Conservation (phyloP, 2,113 vertebrate species). For the Oxyura jamaicensis region DNA sequence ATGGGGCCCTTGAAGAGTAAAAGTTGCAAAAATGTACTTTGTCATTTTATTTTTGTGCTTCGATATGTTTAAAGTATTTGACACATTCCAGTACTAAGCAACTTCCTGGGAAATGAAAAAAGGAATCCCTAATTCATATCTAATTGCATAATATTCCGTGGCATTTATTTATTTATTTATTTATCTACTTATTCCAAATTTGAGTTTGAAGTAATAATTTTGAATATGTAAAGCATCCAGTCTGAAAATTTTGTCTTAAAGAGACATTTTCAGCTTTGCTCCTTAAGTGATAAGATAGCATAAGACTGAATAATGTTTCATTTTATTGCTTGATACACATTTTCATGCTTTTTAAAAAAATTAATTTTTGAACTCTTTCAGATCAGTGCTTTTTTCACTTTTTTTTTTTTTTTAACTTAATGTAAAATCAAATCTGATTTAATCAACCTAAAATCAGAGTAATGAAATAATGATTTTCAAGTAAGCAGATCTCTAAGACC, state of each 20-base stretch:
- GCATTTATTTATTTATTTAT: not conserved
- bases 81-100: not conserved
- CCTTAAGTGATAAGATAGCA: not conserved
- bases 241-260: not conserved
- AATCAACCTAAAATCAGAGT: not conserved
- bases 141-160: not conserved
- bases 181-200: not conserved
- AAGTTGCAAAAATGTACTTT: not conserved
- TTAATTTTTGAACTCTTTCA: not conserved
- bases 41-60: not conserved
- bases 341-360: not conserved
- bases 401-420: not conserved
- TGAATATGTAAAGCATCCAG: not conserved
- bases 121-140: not conserved
- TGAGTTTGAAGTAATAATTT: not conserved
- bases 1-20: not conserved
- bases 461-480: not conserved
- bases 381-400: not conserved
- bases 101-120: not conserved
- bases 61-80: not conserved
- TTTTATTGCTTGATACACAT: not conserved
- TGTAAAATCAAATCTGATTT: not conserved
- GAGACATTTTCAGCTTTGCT: not conserved
- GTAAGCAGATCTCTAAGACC: not conserved
- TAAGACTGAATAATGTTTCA: not conserved